Evolutionary conservation across 2,888 invertebrate species (phyloP).

Genomic region (Zaprionus bogoriensis): DNA sequence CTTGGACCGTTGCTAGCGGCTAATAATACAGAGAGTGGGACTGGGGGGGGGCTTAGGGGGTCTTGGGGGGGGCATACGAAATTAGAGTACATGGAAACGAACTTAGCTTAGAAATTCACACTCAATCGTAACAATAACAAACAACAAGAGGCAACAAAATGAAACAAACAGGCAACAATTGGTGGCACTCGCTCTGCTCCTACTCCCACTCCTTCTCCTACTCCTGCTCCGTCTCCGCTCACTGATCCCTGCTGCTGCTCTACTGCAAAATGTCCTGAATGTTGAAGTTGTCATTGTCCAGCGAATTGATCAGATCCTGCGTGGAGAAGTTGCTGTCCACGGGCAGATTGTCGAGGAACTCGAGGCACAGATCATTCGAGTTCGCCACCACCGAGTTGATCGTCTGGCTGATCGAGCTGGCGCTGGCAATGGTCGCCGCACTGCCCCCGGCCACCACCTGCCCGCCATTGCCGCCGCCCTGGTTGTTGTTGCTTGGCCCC

Average conservation of each 20-base stretch:
- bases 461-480: slow-evolving; percentile 24
- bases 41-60: too few species aligned
- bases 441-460: slow-evolving; percentile 33
- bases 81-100: slow-evolving; percentile 64
- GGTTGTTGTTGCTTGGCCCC: slow-evolving; percentile 46
- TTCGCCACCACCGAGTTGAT: slow-evolving; percentile 83
- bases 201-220: neutral
- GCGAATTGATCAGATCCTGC: slow-evolving; percentile 91
- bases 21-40: slow-evolving; percentile 56
- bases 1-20: slow-evolving; percentile 53
- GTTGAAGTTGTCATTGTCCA: slow-evolving; percentile 90
- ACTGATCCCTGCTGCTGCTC: neutral
- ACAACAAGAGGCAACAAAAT: slow-evolving; percentile 59
- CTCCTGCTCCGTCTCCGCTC: too few species aligned
- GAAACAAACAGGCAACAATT: slow-evolving; percentile 52
- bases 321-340: slow-evolving; percentile 91
- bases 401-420: slow-evolving; percentile 81
- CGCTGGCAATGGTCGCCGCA: slow-evolving; percentile 61
- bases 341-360: slow-evolving; percentile 92
- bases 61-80: slow-evolving; percentile 57
- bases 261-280: slow-evolving; percentile 86
- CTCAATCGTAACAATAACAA: slow-evolving; percentile 56
- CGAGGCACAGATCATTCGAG: slow-evolving; percentile 89
- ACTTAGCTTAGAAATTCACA: slow-evolving; percentile 61
- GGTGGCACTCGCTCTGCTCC: slow-evolving; percentile 18